Evolutionary conservation across 1,140 invertebrate genomes (phyloP).

Genomic region (Apis cerana): DNA sequence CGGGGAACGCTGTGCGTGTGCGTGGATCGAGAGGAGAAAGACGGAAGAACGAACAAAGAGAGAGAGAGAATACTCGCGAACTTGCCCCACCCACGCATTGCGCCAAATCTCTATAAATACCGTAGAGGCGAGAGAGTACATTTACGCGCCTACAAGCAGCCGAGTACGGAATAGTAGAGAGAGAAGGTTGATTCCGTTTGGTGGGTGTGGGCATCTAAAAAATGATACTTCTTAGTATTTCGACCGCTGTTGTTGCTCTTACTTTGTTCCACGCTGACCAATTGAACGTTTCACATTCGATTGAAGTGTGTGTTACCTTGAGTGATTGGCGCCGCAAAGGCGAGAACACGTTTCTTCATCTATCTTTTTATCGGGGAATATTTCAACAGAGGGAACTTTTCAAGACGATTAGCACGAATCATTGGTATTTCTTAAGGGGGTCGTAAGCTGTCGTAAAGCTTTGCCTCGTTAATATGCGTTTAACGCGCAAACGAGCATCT

Average conservation of each 20-base stretch:
- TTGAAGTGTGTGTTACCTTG: background rate
- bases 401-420: too few species aligned
- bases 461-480: background rate
- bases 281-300: background rate
- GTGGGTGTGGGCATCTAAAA: constrained; percentile 9
- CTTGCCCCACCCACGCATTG: constrained; percentile 65
- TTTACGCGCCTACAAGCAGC: constrained; percentile 11
- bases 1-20: constrained; percentile 10
- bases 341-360: too few species aligned
- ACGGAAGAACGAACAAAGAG: too few species aligned
- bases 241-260: too few species aligned
- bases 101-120: constrained; percentile 68
- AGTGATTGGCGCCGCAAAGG: background rate
- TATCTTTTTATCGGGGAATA: background rate
- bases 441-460: background rate
- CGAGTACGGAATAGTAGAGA: constrained; percentile 2
- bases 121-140: constrained; percentile 33
- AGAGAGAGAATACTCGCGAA: constrained; percentile 36
- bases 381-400: background rate
- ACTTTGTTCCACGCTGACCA: background rate
- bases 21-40: constrained; percentile 23
- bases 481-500: constrained; percentile 19
- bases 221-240: constrained; percentile 9
- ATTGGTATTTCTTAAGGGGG: background rate
- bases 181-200: background rate